Evolutionary conservation across 2,888 invertebrate species (phyloP), one percentile per base, ranked within the genome.

Genomic region (Drosophila kanekoi): DNA sequence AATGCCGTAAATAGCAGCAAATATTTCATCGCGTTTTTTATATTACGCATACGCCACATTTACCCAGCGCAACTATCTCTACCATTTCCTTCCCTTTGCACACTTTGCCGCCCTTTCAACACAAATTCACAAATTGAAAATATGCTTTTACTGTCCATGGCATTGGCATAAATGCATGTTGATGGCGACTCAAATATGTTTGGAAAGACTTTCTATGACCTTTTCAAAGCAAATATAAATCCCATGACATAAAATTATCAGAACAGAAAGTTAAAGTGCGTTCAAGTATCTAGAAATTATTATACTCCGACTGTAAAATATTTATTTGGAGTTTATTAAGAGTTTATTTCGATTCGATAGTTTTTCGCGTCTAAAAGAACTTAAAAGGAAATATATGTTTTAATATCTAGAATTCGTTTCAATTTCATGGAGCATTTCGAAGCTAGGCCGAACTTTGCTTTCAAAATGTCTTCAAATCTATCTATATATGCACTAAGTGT

Each of bases 61-160:
- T 16, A 10, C 10, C 16, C n/a, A n/a, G n/a, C n/a, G n/a, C n/a
- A n/a, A n/a, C n/a, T n/a, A n/a, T n/a, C n/a, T n/a, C n/a, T n/a
- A n/a, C n/a, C n/a, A n/a, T n/a, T n/a, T n/a, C n/a, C n/a, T n/a
- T n/a, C n/a, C n/a, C n/a, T n/a, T n/a, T n/a, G n/a, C n/a, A n/a
- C n/a, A n/a, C n/a, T n/a, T n/a, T n/a, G n/a, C 14, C 40, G 23
- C 23, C n/a, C 13, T 44, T n/a, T 23, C n/a, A 23, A 44, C 9
- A n/a, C 44, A 23, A 44, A 44, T 44, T n/a, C n/a, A 20, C 4
- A 44, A 44, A 44, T 20, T 43, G 43, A 43, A 43, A 20, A 20
- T 13, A 13, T 18, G 43, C 43, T 20, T 43, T 20, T 13, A 6
- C 43, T 1, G 43, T 20, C 43, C 16, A 13, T 5, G 20, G 6